Evolutionary conservation across 2,113 vertebrate genomes (phyloP).

Genomic region (Neodontobutis hainanensis): DNA sequence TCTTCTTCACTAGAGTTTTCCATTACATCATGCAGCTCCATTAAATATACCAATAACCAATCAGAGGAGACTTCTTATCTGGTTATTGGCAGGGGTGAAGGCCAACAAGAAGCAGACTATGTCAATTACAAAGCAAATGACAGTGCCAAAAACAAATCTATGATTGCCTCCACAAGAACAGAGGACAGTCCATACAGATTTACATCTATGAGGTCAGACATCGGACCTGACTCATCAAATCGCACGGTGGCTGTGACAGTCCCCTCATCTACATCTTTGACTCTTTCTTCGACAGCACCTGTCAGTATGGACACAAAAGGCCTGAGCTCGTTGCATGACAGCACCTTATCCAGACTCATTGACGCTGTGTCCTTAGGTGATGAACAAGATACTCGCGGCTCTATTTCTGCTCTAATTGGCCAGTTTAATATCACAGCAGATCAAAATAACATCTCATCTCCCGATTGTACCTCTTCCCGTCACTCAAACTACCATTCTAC

Average conservation of each 20-base stretch:
- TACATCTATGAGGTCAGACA: conserved; percentile 18
- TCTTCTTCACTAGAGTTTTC: conserved; percentile 76
- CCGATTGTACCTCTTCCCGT: conserved; percentile 5
- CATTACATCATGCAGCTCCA: conserved; percentile 59
- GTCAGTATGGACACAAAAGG: conserved; percentile 64
- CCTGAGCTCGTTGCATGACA: conserved; percentile 78
- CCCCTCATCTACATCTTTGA: conserved; percentile 62
- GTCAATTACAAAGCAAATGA: conserved; percentile 53
- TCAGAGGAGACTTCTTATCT: conserved; percentile 69
- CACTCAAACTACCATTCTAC: conserved; percentile 37
- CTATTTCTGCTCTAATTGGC: conserved; percentile 88
- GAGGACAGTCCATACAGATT: conserved; percentile 23
- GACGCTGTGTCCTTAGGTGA: conserved; percentile 84
- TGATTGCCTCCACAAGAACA: conserved; percentile 14
- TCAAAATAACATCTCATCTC: conserved; percentile 58
- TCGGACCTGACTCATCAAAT: conserved; percentile 61
- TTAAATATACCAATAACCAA: conserved; percentile 38
- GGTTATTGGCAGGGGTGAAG: conserved; percentile 59
- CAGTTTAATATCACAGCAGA: conserved; percentile 81
- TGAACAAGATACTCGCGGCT: conserved; percentile 80
- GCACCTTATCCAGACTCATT: conserved; percentile 89
- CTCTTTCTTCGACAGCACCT: conserved; percentile 39
- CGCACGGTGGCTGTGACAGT: conserved; percentile 55
- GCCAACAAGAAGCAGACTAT: conserved; percentile 53
- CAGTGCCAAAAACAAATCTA: conserved; percentile 39